phyloP scores from a whole-genome alignment of 2,888 invertebrate species.

The Carcina quercana region DNA sequence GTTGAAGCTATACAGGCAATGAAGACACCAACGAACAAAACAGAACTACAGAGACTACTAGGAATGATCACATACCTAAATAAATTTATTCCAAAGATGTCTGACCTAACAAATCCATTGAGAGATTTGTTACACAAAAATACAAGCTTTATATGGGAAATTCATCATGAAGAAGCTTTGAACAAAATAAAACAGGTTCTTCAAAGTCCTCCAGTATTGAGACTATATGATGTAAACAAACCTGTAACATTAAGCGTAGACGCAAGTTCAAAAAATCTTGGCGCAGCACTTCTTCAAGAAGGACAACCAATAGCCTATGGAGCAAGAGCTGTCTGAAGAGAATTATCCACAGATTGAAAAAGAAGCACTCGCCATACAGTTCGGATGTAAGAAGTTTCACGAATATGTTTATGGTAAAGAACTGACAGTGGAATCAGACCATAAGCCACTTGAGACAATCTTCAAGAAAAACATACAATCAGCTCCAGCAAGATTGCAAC shows the following conservation, averaged over 20 bases:
- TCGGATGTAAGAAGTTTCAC: background rate
- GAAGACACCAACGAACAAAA: background rate
- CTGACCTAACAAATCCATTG: background rate
- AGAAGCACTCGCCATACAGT: background rate
- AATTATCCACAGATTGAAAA: constrained; percentile 1
- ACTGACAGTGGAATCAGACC: background rate
- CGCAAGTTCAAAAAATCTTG: background rate
- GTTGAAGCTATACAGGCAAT: background rate
- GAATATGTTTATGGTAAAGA: background rate
- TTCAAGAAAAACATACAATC: background rate
- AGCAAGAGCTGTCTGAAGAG: background rate
- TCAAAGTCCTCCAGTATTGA: background rate
- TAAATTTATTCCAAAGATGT: constrained; percentile 1
- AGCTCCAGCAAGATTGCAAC: background rate
- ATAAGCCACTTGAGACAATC: background rate
- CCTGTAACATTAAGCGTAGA: background rate
- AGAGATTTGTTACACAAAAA: background rate
- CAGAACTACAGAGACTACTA: background rate
- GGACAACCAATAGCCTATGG: background rate
- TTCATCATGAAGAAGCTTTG: background rate
- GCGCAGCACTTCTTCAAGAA: background rate
- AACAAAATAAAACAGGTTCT: background rate
- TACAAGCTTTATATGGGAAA: background rate
- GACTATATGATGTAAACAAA: background rate
- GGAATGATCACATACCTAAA: background rate